phyloP scores from a whole-genome alignment of 2,797 vertebrate species.

The Pantherophis vulpinus region DNA sequence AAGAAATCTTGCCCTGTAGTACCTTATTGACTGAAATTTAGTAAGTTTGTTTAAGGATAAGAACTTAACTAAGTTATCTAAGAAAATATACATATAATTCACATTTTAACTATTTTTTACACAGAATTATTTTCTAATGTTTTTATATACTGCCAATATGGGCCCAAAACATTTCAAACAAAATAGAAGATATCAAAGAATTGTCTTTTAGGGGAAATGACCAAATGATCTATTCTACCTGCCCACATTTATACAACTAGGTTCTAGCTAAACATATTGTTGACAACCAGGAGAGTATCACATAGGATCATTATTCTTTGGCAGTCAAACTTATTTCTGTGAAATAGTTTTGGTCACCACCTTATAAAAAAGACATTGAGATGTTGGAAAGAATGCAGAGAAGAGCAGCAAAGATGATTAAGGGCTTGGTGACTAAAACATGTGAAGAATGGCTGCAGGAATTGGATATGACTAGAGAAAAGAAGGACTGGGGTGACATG shows the following conservation, averaged over 20 bases:
- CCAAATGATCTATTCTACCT: constrained; percentile 55
- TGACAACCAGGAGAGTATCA: constrained; percentile 40
- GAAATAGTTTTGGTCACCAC: constrained; percentile 3
- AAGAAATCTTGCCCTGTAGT: not conserved
- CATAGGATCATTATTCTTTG: constrained; percentile 34
- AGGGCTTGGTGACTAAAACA: too few relatives aligned
- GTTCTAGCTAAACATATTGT: constrained; percentile 24
- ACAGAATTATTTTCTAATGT: constrained; percentile 40
- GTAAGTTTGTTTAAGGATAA: not conserved
- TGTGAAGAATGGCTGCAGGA: too few relatives aligned
- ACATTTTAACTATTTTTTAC: constrained; percentile 20
- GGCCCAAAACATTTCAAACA: constrained; percentile 34
- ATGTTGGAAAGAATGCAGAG: too few relatives aligned
- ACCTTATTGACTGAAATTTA: not conserved
- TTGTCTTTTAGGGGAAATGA: constrained; percentile 44
- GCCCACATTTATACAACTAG: constrained; percentile 32
- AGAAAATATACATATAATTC: not conserved
- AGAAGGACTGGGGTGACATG: too few relatives aligned
- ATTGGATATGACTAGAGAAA: too few relatives aligned
- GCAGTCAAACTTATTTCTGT: constrained; percentile 30
- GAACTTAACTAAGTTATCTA: not conserved
- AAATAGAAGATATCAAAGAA: constrained; percentile 45
- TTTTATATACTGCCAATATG: constrained; percentile 24
- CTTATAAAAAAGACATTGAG: too few relatives aligned
- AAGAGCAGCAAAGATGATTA: too few relatives aligned